These are phyloP conservation scores for Drosophila carrolli DNA, from an alignment of 1,140 invertebrate genomes.

Conservation along the genomic window DNA sequence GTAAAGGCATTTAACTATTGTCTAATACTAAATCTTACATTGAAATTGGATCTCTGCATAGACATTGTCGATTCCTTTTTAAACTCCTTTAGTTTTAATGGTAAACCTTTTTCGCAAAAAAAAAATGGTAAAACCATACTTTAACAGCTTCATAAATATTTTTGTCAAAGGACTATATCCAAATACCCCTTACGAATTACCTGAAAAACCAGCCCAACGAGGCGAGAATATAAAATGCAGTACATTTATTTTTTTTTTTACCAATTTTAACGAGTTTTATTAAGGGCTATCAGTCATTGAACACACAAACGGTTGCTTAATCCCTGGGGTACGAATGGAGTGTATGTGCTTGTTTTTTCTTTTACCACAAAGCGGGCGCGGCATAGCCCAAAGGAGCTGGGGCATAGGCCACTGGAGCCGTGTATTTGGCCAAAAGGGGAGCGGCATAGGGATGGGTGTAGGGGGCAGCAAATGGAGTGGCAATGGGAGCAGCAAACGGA, in stretches of 20 bases:
- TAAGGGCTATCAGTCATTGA: conserved; percentile 77
- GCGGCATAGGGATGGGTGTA: conserved; percentile 44
- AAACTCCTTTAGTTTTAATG: too few species aligned
- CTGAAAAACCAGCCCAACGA: neutral
- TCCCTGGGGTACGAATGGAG: conserved; percentile 17
- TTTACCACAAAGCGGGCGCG: conserved; percentile 65
- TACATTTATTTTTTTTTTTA: conserved; percentile 22
- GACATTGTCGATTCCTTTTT: too few species aligned
- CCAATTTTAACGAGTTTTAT: conserved; percentile 67
- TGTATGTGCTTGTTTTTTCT: neutral
- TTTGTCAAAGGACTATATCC: neutral
- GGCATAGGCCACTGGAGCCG: conserved; percentile 61
- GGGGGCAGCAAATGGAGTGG: conserved; percentile 37
- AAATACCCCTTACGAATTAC: neutral
- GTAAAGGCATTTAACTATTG: too few species aligned
- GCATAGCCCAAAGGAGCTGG: conserved; percentile 60
- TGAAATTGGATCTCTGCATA: too few species aligned
- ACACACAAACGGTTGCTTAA: conserved; percentile 51
- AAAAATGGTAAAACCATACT: neutral
- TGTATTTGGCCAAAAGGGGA: conserved; percentile 52
- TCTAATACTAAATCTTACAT: too few species aligned
- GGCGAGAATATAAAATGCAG: conserved; percentile 34
- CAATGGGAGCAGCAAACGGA: conserved; percentile 38
- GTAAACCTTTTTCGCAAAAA: neutral
- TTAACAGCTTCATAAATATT: neutral